Percentiles rank a stretch among this genome's conserved stretches.
These are phyloP conservation scores for Cataglyphis rosenhaueri DNA, from an alignment of 2,888 invertebrate species.

Conservation along the genomic window DNA sequence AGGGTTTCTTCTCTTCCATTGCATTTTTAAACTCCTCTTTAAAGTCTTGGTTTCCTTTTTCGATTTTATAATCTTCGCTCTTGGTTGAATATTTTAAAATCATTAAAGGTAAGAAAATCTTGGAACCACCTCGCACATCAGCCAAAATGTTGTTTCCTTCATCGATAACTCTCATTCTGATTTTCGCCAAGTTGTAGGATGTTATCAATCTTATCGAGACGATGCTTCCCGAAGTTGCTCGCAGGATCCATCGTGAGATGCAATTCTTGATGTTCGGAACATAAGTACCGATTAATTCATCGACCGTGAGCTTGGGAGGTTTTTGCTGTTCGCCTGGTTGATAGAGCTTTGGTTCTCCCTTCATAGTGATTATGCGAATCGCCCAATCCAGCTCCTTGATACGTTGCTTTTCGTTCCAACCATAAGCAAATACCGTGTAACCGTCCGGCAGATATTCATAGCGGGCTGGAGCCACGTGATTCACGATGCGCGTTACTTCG, in stretches of 20 bases:
- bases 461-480: slow-evolving; percentile 64
- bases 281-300: slow-evolving; percentile 70
- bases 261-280: slow-evolving; percentile 70
- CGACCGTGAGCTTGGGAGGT: slow-evolving; percentile 53
- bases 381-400: slow-evolving; percentile 73
- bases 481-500: slow-evolving; percentile 69
- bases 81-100: background rate
- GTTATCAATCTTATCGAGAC: slow-evolving; percentile 70
- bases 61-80: background rate
- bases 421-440: slow-evolving; percentile 77
- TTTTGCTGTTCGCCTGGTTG: slow-evolving; percentile 42
- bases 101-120: slow-evolving; percentile 70
- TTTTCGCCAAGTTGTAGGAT: slow-evolving; percentile 66
- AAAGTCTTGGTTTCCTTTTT: background rate
- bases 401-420: slow-evolving; percentile 62
- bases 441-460: slow-evolving; percentile 67
- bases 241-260: slow-evolving; percentile 67
- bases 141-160: slow-evolving; percentile 45
- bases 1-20: slow-evolving; percentile 34
- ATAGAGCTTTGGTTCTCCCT: slow-evolving; percentile 69
- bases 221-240: slow-evolving; percentile 28
- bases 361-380: slow-evolving; percentile 71
- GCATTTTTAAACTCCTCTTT: slow-evolving; percentile 5
- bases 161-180: slow-evolving; percentile 61
- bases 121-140: slow-evolving; percentile 61